Base-by-base conservation (phyloP, 2,888 invertebrate genomes). In the Eilema griseolum region DNA sequence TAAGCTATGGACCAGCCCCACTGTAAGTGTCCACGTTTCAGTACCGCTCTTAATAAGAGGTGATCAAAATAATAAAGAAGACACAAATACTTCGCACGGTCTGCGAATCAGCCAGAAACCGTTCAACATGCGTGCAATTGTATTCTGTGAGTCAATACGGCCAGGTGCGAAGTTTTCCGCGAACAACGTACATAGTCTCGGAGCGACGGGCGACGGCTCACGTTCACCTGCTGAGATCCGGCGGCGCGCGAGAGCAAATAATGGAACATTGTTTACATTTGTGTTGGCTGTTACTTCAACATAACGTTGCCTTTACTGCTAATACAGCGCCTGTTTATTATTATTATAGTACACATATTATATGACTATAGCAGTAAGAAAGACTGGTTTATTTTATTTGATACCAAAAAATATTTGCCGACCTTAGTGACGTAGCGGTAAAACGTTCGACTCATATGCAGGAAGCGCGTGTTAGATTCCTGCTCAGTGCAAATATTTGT, bases 221-320 rank as follows among this genome's bases (percentile, higher is more conserved):
- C n/a, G n/a, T 7, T 37, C 37, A 37, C 33, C 62, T 37, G 62
- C 37, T 10, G 5, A 62, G 37, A 62, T 62, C 41, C 41, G 26
- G 20, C 26, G 24, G 4, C 26, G 41, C 11, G 37, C 62, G 62
- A 62, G 26, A 59, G 59, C 62, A 62, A 62, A 62, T 41, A 62
- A 24, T 62, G 26, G 11, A 62, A 62, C 26, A 62, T 20, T 37
- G 41, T 37, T 24, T 62, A 41, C 41, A 23, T 41, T 24, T 62
- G 41, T 24, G 16, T 62, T 41, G 62, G 41, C 26, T 62, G 37
- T 41, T 62, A 41, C 37, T 62, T 41, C 26, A 41, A 62, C 11
- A 62, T 41, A 62, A 41, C 16, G 24, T 7, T 20, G 24, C 11
- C 24, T 41, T 62, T 11, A 61, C 23, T 23, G 23, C 16, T 62